Conservation (phyloP, 2,888 invertebrate species). For the Pemphredon lugubris region DNA sequence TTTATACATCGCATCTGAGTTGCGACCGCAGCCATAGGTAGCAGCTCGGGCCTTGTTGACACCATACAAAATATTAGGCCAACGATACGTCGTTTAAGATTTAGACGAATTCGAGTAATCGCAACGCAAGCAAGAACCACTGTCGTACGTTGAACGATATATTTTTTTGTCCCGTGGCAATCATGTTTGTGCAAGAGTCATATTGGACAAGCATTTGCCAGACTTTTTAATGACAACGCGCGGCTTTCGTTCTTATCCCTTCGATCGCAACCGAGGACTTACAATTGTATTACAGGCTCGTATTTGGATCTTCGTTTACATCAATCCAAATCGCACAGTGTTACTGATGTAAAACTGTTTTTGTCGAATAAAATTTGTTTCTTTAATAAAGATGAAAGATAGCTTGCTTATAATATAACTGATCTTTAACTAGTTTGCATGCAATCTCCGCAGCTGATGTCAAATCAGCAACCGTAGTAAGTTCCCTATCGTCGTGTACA, state of each 20-base stretch:
- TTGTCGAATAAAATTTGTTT: conserved; percentile 66
- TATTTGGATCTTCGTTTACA: conserved; percentile 30
- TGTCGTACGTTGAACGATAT: not conserved
- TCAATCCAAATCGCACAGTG: conserved; percentile 22
- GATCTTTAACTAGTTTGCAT: not conserved
- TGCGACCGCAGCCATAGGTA: conserved; percentile 76
- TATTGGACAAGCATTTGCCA: conserved; percentile 63
- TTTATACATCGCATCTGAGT: conserved; percentile 78
- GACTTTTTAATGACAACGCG: not conserved
- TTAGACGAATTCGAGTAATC: conserved; percentile 38
- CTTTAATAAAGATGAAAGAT: conserved; percentile 48
- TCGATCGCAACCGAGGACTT: conserved; percentile 23
- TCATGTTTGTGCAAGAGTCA: conserved; percentile 72
- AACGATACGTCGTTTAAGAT: conserved; percentile 4
- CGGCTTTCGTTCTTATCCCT: conserved; percentile 3
- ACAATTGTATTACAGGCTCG: conserved; percentile 18
- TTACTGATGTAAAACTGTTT: conserved; percentile 58
- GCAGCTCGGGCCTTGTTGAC: conserved; percentile 76
- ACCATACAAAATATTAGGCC: conserved; percentile 23
- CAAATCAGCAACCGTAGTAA: conserved; percentile 26
- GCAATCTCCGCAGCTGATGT: conserved; percentile 3
- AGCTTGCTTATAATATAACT: not conserved
- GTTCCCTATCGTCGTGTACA: not conserved
- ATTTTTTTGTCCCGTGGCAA: conserved; percentile 20
- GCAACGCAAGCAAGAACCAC: conserved; percentile 16